Conservation (phyloP, 1,140 invertebrate species). For the Drosophila rhopaloa region DNA sequence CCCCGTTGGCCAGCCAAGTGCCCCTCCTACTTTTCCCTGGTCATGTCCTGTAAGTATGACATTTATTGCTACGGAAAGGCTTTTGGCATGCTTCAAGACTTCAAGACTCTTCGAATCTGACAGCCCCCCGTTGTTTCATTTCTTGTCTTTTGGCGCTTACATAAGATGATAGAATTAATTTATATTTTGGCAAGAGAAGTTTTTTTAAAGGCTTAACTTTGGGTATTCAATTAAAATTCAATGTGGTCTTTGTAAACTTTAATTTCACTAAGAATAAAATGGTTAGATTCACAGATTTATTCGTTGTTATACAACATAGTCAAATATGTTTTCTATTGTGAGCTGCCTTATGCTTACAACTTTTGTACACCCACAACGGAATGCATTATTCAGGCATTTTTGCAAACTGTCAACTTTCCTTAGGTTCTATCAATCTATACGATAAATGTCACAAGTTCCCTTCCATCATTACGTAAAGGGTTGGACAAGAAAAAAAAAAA, state of each 20-base stretch:
- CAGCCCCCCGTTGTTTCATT: conserved; percentile 23
- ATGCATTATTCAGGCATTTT: conserved; percentile 24
- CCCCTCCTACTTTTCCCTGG: conserved; percentile 34
- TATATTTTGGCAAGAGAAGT: background rate
- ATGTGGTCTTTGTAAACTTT: background rate
- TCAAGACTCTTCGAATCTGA: conserved; percentile 55
- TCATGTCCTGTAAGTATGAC: conserved; percentile 62
- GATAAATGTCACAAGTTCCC: conserved; percentile 59
- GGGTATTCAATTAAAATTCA: background rate
- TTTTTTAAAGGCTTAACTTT: too few species aligned
- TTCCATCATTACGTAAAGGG: conserved; percentile 77
- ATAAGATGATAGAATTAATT: conserved; percentile 46
- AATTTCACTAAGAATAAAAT: background rate
- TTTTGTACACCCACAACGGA: background rate
- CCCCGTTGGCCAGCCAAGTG: conserved; percentile 77
- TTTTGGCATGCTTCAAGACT: conserved; percentile 77
- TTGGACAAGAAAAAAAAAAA: conserved; percentile 72
- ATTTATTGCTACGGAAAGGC: conserved; percentile 81
- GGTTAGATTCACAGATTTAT: background rate
- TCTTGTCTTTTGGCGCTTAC: conserved; percentile 16
- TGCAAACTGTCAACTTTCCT: conserved; percentile 25
- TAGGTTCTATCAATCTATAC: conserved; percentile 44
- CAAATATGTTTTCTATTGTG: background rate
- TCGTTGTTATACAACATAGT: background rate
- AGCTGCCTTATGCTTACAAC: background rate